Conservation (phyloP, 2,113 vertebrate species). For the Seriola quinqueradiata region DNA sequence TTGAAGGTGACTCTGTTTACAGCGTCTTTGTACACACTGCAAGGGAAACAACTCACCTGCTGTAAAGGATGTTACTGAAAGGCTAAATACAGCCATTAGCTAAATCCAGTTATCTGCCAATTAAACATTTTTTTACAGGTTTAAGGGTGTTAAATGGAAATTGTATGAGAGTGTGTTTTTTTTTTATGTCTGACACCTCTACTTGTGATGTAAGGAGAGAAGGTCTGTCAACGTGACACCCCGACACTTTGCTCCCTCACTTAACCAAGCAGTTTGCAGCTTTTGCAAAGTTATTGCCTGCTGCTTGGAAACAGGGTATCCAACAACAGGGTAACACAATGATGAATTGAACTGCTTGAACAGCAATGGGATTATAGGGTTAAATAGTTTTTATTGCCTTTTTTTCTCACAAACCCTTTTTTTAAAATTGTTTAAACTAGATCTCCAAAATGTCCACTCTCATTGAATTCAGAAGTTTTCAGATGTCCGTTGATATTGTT, state of each 20-base stretch:
- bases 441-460: neutral
- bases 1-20: conserved; percentile 51
- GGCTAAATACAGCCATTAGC: neutral
- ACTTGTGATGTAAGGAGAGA: neutral
- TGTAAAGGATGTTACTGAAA: neutral
- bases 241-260: neutral
- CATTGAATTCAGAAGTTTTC: neutral
- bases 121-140: neutral
- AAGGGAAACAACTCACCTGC: neutral
- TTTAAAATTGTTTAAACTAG: neutral
- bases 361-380: neutral
- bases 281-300: conserved; percentile 11
- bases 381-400: neutral
- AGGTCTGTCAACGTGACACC: neutral
- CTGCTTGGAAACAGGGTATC: conserved; percentile 53
- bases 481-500: neutral
- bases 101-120: neutral
- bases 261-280: neutral
- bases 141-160: neutral
- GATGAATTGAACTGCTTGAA: conserved; percentile 13
- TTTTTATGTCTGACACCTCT: neutral
- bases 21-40: neutral
- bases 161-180: no score
- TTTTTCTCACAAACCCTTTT: neutral
- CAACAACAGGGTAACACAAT: conserved; percentile 33